Evolutionary conservation across 2,888 invertebrate species (phyloP).

Genomic region (Trichopoda pennipes): DNA sequence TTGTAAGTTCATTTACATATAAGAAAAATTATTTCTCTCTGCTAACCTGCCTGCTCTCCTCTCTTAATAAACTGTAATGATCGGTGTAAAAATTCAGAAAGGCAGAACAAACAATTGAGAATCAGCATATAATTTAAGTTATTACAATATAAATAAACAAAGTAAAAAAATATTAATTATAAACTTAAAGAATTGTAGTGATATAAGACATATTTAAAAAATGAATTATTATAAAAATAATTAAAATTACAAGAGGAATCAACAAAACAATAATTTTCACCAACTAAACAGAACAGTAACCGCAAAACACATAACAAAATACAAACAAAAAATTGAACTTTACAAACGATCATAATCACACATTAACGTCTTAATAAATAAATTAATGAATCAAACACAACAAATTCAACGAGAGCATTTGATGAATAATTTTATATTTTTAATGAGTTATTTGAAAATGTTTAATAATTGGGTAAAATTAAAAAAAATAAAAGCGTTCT

Average conservation of each 20-base stretch:
- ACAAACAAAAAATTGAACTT: conserved; percentile 13
- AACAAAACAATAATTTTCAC: conserved; percentile 48
- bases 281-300: conserved; percentile 39
- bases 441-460: neutral
- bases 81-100: neutral
- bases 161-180: conserved; percentile 43
- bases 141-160: conserved; percentile 48
- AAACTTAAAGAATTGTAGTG: conserved; percentile 55
- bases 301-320: neutral
- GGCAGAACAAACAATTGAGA: conserved; percentile 9
- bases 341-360: conserved; percentile 53
- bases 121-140: conserved; percentile 46
- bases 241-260: conserved; percentile 36
- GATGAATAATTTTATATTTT: neutral
- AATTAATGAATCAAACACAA: conserved; percentile 46
- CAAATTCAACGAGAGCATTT: neutral
- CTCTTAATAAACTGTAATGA: conserved; percentile 6
- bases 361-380: conserved; percentile 42
- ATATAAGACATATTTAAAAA: conserved; percentile 65
- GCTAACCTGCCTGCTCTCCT: neutral
- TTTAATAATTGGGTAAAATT: neutral
- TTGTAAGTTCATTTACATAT: conserved; percentile 28
- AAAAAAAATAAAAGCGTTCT: neutral
- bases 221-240: conserved; percentile 48
- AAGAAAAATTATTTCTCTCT: conserved; percentile 2